Evolutionary conservation across 2,797 vertebrate species (phyloP).

Genomic region (Rachycentron canadum): DNA sequence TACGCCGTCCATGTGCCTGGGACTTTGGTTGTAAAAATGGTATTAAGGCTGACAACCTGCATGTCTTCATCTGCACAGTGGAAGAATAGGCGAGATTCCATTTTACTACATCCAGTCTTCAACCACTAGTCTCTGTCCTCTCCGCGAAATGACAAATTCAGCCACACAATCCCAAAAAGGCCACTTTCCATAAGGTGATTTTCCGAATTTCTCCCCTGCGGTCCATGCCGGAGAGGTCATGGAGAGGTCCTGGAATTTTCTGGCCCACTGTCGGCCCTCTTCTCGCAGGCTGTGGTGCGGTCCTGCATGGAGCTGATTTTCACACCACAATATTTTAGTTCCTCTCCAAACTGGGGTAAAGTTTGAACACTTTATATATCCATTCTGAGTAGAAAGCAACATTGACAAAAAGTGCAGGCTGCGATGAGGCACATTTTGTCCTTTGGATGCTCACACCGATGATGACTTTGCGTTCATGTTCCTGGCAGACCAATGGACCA

Average conservation of each 20-base stretch:
- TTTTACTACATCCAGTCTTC: constrained; percentile 53
- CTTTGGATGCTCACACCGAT: constrained; percentile 95
- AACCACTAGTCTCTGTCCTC: constrained; percentile 32
- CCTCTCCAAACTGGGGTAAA: constrained; percentile 81
- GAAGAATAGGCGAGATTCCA: constrained; percentile 44
- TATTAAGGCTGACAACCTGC: constrained; percentile 28
- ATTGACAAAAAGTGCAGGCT: constrained; percentile 94
- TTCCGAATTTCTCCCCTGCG: constrained; percentile 32
- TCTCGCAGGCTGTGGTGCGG: constrained; percentile 66
- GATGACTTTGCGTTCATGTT: constrained; percentile 92
- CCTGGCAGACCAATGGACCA: constrained; percentile 94
- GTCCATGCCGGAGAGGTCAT: constrained; percentile 44
- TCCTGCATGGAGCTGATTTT: constrained; percentile 75
- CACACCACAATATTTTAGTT: constrained; percentile 61
- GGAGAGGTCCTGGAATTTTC: constrained; percentile 40
- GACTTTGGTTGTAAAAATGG: constrained; percentile 57
- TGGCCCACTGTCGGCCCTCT: constrained; percentile 8
- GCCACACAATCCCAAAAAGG: constrained; percentile 51
- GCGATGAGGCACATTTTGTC: constrained; percentile 92
- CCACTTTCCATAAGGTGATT: constrained; percentile 33
- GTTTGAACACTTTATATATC: constrained; percentile 95
- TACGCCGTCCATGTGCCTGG: constrained; percentile 67
- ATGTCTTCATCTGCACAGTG: constrained; percentile 46
- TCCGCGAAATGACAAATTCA: constrained; percentile 33
- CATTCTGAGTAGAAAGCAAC: constrained; percentile 96